A percentile compares a stretch with the other conserved stretches of the same genome.
These are phyloP conservation scores for Myotis daubentonii DNA, from an alignment of 2,797 vertebrate species.

Conservation along the genomic window DNA sequence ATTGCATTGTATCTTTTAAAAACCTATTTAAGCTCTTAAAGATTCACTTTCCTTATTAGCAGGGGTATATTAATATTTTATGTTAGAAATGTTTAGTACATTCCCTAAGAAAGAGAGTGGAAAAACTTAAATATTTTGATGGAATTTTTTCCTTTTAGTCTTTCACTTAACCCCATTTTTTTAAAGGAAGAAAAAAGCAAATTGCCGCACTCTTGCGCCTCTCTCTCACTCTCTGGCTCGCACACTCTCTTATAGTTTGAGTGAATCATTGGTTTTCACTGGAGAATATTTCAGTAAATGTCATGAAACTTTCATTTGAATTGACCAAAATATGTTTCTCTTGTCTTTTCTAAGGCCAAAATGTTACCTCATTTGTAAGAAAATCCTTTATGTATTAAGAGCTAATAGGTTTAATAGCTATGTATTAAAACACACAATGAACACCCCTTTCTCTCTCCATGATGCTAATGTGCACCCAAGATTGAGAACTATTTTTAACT, in stretches of 20 bases:
- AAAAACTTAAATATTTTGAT: neutral
- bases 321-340: conserved; percentile 3
- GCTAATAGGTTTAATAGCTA: neutral
- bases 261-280: neutral
- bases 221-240: neutral
- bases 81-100: neutral
- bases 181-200: neutral
- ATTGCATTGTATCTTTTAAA: neutral
- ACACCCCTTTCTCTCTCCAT: no score
- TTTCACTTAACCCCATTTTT: neutral
- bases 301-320: neutral
- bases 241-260: neutral
- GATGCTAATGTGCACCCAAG: neutral
- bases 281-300: neutral
- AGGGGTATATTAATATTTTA: neutral
- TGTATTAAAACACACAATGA: neutral
- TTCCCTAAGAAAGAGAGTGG: neutral
- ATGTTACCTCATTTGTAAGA: neutral
- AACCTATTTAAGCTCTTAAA: neutral
- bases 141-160: neutral
- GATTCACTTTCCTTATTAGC: neutral
- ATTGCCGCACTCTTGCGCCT: neutral
- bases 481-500: conserved; percentile 19
- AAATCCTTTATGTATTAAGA: neutral
- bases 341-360: conserved; percentile 26